phyloP scores from a whole-genome alignment of 2,888 invertebrate species.

The Apodemia mormo region DNA sequence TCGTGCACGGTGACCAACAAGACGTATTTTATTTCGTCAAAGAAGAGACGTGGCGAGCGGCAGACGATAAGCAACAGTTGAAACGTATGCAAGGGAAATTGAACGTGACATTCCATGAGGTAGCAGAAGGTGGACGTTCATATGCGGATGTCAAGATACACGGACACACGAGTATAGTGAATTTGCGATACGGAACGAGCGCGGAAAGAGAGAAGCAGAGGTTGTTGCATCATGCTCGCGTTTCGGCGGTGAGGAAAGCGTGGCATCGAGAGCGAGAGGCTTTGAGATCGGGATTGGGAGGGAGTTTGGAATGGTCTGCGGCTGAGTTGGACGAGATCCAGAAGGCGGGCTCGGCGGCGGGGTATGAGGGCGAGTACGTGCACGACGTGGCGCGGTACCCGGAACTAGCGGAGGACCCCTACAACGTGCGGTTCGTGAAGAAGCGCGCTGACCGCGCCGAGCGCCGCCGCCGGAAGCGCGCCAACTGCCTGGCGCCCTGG shows the following conservation, averaged over 20 bases:
- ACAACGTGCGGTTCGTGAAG: constrained; percentile 94
- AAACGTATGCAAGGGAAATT: constrained; percentile 94
- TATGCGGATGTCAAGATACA: constrained; percentile 95
- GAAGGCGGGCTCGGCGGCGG: constrained; percentile 90
- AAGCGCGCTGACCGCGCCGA: constrained; percentile 88
- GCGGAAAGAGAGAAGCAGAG: constrained; percentile 94
- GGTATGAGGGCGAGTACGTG: constrained; percentile 95
- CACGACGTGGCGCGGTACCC: constrained; percentile 95
- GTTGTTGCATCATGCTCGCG: constrained; percentile 93
- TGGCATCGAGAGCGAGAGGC: constrained; percentile 96
- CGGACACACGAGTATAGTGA: constrained; percentile 93
- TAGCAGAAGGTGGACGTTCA: constrained; percentile 88
- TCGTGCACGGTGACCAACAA: constrained; percentile 93
- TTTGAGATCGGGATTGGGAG: constrained; percentile 88
- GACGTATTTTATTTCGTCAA: constrained; percentile 97
- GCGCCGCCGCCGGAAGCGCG: constrained; percentile 87
- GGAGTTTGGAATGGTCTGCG: constrained; percentile 92
- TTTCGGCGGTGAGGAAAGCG: constrained; percentile 92
- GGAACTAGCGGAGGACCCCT: constrained; percentile 97
- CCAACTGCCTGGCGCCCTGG: constrained; percentile 71
- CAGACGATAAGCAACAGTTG: constrained; percentile 93
- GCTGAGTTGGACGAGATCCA: constrained; percentile 94
- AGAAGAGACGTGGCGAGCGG: constrained; percentile 94
- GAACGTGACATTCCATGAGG: constrained; percentile 95
- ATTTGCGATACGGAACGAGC: constrained; percentile 96